phyloP scores from a whole-genome alignment of 2,113 vertebrate species.

The Bostrychus sinensis region DNA sequence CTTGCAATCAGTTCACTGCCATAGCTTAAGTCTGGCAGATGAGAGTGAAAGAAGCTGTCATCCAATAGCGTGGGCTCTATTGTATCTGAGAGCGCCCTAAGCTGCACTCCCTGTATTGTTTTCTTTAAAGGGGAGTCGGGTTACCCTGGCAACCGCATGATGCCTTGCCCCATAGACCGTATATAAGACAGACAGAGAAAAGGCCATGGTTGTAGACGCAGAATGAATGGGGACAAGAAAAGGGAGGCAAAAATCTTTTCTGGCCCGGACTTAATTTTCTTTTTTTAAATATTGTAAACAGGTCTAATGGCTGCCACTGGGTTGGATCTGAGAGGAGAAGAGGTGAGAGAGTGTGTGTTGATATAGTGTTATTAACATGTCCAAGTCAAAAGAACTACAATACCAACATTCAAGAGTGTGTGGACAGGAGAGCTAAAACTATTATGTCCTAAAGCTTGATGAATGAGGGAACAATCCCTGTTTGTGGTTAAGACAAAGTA shows the following conservation, averaged over 20 bases:
- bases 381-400: constrained; percentile 12
- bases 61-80: constrained; percentile 72
- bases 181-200: constrained; percentile 54
- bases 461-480: not conserved
- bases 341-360: constrained; percentile 58
- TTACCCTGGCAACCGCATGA: constrained; percentile 74
- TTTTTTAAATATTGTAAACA: constrained; percentile 46
- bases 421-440: constrained; percentile 14
- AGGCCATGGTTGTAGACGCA: constrained; percentile 55
- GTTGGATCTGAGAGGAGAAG: constrained; percentile 33
- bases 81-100: constrained; percentile 68
- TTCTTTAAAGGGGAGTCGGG: constrained; percentile 73
- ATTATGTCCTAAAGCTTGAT: constrained; percentile 7
- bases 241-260: constrained; percentile 38
- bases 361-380: constrained; percentile 22
- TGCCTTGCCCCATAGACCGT: constrained; percentile 64
- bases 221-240: constrained; percentile 54
- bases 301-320: constrained; percentile 36
- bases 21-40: constrained; percentile 39
- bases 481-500: constrained; percentile 1
- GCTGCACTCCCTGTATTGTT: constrained; percentile 70
- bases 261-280: constrained; percentile 39
- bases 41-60: constrained; percentile 69
- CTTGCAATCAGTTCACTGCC: constrained; percentile 51
- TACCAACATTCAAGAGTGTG: constrained; percentile 1